Evolutionary conservation across 2,888 invertebrate species (phyloP).

Genomic region (Rhogogaster chlorosoma): DNA sequence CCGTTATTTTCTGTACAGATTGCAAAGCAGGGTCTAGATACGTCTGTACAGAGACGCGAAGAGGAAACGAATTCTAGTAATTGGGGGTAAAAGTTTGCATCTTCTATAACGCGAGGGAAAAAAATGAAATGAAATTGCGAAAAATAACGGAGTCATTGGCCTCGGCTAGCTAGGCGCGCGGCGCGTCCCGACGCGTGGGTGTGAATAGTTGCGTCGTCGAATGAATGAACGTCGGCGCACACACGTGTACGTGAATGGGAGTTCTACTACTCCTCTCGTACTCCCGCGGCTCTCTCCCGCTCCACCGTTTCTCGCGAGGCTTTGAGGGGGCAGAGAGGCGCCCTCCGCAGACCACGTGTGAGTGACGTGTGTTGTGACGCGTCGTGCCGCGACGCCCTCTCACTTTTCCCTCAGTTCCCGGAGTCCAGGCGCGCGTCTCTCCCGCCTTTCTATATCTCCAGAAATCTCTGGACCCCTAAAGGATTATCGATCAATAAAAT

Average conservation of each 20-base stretch:
- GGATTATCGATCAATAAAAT: background rate
- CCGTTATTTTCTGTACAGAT: background rate
- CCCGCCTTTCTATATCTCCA: background rate
- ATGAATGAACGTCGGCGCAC: conserved; percentile 67
- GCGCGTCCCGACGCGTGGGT: conserved; percentile 66
- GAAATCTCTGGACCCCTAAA: background rate
- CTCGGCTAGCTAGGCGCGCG: conserved; percentile 54
- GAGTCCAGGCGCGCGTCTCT: background rate
- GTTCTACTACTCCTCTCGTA: conserved; percentile 50
- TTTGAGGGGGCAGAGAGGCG: background rate
- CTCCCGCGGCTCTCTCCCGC: conserved; percentile 35
- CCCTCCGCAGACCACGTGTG: conserved; percentile 52
- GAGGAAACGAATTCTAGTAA: background rate
- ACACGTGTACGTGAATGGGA: conserved; percentile 65
- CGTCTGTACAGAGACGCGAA: background rate
- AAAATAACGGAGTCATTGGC: conserved; percentile 50
- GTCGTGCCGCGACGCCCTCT: conserved; percentile 45
- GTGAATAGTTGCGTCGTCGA: conserved; percentile 62
- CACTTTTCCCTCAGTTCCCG: background rate
- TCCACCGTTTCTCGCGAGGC: conserved; percentile 29
- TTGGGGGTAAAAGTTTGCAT: background rate
- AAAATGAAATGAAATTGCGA: conserved; percentile 56
- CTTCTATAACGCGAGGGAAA: conserved; percentile 10
- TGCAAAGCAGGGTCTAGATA: background rate
- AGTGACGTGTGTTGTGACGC: conserved; percentile 54